Percentiles rank a stretch among this genome's conserved stretches.
phyloP scores from a whole-genome alignment of 2,113 vertebrate species.

The Xiphophorus hellerii region DNA sequence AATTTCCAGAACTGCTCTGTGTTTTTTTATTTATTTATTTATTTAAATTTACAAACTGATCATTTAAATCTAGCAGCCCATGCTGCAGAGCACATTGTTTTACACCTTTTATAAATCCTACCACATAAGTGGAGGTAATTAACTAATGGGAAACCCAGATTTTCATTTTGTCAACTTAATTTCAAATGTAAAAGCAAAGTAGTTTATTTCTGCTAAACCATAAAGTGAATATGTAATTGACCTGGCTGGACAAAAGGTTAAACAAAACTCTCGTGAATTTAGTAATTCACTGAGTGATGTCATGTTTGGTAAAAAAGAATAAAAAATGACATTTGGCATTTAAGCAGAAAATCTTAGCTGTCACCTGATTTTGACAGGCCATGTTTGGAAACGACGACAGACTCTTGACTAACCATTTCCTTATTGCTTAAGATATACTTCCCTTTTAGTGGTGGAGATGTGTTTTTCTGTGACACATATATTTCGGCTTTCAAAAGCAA shows the following conservation, averaged over 20 bases:
- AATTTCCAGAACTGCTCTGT: neutral
- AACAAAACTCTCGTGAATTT: neutral
- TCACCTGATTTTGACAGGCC: neutral
- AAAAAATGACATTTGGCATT: neutral
- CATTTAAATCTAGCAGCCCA: no score
- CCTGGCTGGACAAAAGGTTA: neutral
- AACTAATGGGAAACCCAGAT: no score
- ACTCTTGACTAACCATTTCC: constrained; percentile 41
- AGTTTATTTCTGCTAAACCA: neutral
- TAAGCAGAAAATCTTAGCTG: neutral
- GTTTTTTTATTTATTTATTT: no score
- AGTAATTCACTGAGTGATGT: neutral
- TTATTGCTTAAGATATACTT: constrained; percentile 27
- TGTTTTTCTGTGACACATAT: neutral
- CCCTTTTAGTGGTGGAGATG: neutral
- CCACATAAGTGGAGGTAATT: no score
- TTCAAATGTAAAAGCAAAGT: neutral
- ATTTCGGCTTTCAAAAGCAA: neutral
- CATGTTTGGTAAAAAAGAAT: neutral
- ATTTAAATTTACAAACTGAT: no score
- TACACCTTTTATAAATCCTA: no score
- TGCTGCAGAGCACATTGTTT: no score
- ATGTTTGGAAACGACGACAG: constrained; percentile 49
- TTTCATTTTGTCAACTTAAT: no score
- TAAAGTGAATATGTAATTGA: neutral